Evolutionary conservation across 2,113 vertebrate genomes (phyloP), one percentile per base, ranked within the genome.

Genomic region (Suricata suricatta): DNA sequence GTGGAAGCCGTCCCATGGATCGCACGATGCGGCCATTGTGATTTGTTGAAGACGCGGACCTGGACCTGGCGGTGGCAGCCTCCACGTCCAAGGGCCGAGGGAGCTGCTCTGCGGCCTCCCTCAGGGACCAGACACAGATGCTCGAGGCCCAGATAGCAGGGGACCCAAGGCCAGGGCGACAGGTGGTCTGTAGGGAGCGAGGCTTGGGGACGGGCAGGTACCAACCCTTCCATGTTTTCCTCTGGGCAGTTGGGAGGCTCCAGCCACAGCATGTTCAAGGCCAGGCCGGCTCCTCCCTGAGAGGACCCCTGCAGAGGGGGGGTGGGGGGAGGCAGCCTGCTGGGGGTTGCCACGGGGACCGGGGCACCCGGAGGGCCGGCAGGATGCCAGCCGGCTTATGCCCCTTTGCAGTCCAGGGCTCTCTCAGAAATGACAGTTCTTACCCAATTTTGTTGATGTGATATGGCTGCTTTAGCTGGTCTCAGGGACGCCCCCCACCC

Each of bases 381-480:
- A 44, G 27, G 63, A 5, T 25, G 23, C 44, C 7, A 2, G 9
- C 11, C 0, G 12, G 13, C 31, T 23, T 35, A 44, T 14, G 38
- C 5, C 11, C 2, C 12, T 54, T 9, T 5, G 0, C 1, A 4
- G 29, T 31, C 54, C 27, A 11, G 13, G 38, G 27, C 50, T 44
- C 25, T 47, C 33, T 12, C 68, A 35, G 63, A 76, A 41, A 11
- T 1, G 5, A 17, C 8, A 0, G 21, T 27, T 19, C 7, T 44
- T 60, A 80, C 52, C 69, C 57, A 19, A 2, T 1, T 3, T 27
- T 1, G 23, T 14, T 6, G 33, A 31, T 3, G 19, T 35, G 54
- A 33, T 0, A 1, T 0, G 3, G 35, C 29, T 0, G 0, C 52
- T 19, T 17, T 4, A 13, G 11, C 76, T n/a, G 41, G 27, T 31